Conservation (phyloP, 2,113 vertebrate species). For the Laticauda laticaudata region DNA sequence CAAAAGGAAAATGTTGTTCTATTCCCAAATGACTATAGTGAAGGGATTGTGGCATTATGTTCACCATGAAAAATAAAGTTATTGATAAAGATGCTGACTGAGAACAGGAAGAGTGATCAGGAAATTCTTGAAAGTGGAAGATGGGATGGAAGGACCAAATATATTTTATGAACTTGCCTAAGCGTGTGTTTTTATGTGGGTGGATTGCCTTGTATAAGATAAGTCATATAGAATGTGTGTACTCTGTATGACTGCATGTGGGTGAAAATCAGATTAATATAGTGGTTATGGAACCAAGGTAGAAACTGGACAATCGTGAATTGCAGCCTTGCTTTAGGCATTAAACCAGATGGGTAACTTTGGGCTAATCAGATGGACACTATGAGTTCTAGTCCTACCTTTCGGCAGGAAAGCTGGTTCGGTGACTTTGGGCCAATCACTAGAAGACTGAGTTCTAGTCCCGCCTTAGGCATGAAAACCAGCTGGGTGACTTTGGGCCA, state of each 20-base stretch:
- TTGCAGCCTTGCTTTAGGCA: not conserved
- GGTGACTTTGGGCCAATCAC: too few relatives aligned
- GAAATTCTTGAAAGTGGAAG: not conserved
- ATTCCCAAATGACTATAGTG: not conserved
- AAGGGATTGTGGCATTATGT: not conserved
- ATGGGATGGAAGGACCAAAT: not conserved
- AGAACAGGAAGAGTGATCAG: not conserved
- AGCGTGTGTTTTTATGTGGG: not conserved
- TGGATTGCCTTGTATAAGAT: not conserved
- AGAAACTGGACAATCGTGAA: not conserved
- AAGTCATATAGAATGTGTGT: not conserved
- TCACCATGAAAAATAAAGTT: not conserved
- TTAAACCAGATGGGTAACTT: not conserved
- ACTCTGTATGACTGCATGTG: not conserved
- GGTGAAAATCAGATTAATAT: not conserved
- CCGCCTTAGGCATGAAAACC: not conserved
- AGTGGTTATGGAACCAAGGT: not conserved
- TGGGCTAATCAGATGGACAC: too few relatives aligned
- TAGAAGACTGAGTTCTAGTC: too few relatives aligned
- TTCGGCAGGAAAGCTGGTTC: too few relatives aligned
- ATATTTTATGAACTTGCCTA: not conserved
- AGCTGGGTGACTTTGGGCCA: too few relatives aligned
- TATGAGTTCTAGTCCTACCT: too few relatives aligned
- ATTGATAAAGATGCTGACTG: not conserved
- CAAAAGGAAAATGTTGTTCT: not conserved